Conservation (phyloP, 1,140 invertebrate genomes). For the Scaptomyza montana region DNA sequence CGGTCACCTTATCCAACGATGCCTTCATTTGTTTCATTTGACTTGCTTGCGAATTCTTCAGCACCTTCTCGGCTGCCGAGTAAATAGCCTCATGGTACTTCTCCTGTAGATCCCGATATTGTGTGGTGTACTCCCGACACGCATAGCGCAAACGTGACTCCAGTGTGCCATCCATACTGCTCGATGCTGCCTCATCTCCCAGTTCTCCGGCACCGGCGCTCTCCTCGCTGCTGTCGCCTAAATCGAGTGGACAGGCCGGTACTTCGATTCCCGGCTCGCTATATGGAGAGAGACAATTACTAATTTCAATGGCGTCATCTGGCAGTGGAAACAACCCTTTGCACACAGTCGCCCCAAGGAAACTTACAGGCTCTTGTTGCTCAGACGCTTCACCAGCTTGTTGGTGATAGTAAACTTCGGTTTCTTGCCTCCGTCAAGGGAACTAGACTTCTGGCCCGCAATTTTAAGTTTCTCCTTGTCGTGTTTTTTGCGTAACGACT, state of each 20-base stretch:
- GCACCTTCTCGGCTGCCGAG: constrained; percentile 90
- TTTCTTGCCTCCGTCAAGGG: constrained; percentile 86
- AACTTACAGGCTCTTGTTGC: constrained; percentile 92
- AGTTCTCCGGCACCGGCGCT: constrained; percentile 79
- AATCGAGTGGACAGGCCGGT: constrained; percentile 73
- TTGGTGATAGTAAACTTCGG: constrained; percentile 90
- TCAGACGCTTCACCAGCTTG: constrained; percentile 90
- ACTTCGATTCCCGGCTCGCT: constrained; percentile 82
- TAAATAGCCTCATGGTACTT: constrained; percentile 93
- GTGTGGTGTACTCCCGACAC: constrained; percentile 88
- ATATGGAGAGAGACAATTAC: constrained; percentile 76
- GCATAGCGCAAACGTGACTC: constrained; percentile 88
- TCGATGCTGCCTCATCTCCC: constrained; percentile 83
- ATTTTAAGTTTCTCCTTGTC: constrained; percentile 90
- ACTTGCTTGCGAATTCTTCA: constrained; percentile 90
- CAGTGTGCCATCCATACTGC: constrained; percentile 86
- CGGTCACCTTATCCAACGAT: constrained; percentile 90
- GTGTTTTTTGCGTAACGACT: constrained; percentile 92
- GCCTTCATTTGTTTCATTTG: constrained; percentile 90
- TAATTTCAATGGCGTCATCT: constrained; percentile 75
- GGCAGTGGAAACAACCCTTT: constrained; percentile 42
- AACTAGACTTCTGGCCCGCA: constrained; percentile 85
- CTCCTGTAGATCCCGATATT: constrained; percentile 91
- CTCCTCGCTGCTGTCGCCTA: constrained; percentile 74
- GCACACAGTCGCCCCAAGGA: constrained; percentile 23